A percentile compares a stretch with the other conserved stretches of the same genome.
Evolutionary conservation across 2,888 invertebrate species (phyloP).

Genomic region (Luffia ferchaultella): DNA sequence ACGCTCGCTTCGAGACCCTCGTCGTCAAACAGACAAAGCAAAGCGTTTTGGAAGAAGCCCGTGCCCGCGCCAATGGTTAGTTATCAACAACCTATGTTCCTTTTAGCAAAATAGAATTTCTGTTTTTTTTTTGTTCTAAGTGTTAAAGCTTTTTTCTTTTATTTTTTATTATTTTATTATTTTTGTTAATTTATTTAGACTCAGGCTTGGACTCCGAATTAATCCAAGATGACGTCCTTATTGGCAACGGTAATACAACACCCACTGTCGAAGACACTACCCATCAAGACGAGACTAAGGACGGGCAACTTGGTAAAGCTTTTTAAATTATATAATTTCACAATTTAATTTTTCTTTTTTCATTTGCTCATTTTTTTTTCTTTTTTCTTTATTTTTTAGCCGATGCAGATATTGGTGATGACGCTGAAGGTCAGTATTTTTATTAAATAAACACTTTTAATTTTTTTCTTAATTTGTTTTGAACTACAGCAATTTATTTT

Average conservation of each 20-base stretch:
- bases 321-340: conserved; percentile 12
- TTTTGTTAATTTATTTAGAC: conserved; percentile 47
- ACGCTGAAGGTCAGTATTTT: conserved; percentile 43
- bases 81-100: conserved; percentile 10
- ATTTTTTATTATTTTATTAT: conserved; percentile 17
- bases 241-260: conserved; percentile 47
- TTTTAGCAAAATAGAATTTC: conserved; percentile 3
- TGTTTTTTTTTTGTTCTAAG: conserved; percentile 1
- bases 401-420: conserved; percentile 52
- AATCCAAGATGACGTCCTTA: conserved; percentile 62
- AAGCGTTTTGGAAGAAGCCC: conserved; percentile 89
- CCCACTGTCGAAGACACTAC: conserved; percentile 54
- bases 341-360: conserved; percentile 14
- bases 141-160: conserved; percentile 13
- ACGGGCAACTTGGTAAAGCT: conserved; percentile 64
- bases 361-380: conserved; percentile 15
- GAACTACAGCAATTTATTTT: no score
- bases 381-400: conserved; percentile 32
- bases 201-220: conserved; percentile 72
- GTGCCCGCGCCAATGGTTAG: conserved; percentile 87
- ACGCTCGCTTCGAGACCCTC: conserved; percentile 96
- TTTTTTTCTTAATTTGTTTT: no score
- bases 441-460: no score
- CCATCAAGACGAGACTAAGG: conserved; percentile 55
- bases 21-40: conserved; percentile 96